phyloP scores from a whole-genome alignment of 1,140 invertebrate species.

The Helicoverpa armigera region DNA sequence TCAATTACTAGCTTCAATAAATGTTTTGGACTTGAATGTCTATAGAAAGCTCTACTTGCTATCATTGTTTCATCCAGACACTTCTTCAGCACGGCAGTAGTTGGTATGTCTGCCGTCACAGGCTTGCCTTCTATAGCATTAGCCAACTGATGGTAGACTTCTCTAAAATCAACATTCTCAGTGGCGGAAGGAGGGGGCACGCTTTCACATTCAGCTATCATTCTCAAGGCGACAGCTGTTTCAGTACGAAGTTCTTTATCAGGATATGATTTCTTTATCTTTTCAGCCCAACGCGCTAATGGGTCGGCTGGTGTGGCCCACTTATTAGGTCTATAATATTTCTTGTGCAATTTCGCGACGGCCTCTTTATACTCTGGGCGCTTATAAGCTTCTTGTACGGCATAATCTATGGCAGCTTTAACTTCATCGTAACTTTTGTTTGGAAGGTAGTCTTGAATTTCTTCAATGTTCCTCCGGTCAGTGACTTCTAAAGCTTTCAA shows the following conservation, averaged over 20 bases:
- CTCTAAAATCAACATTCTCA: slow-evolving; percentile 71
- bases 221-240: slow-evolving; percentile 68
- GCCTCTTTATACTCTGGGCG: background rate
- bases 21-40: slow-evolving; percentile 56
- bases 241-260: slow-evolving; percentile 73
- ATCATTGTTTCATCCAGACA: slow-evolving; percentile 75
- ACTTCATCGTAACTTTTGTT: slow-evolving; percentile 68
- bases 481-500: slow-evolving; percentile 65
- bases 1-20: slow-evolving; percentile 61
- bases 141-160: slow-evolving; percentile 71
- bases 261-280: slow-evolving; percentile 64
- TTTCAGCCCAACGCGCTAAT: slow-evolving; percentile 65
- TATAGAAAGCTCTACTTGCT: slow-evolving; percentile 71
- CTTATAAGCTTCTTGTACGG: slow-evolving; percentile 61
- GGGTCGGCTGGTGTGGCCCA: background rate
- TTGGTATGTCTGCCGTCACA: slow-evolving; percentile 62
- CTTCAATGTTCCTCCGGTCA: slow-evolving; percentile 56
- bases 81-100: slow-evolving; percentile 65
- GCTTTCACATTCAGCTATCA: slow-evolving; percentile 78
- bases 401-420: slow-evolving; percentile 63
- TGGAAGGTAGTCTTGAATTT: slow-evolving; percentile 59
- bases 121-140: slow-evolving; percentile 80
- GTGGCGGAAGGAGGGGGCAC: slow-evolving; percentile 63
- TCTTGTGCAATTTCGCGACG: too few relatives aligned
- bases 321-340: too few relatives aligned